Evolutionary conservation across 2,888 invertebrate species (phyloP).

Genomic region (Myopa tessellatipennis): DNA sequence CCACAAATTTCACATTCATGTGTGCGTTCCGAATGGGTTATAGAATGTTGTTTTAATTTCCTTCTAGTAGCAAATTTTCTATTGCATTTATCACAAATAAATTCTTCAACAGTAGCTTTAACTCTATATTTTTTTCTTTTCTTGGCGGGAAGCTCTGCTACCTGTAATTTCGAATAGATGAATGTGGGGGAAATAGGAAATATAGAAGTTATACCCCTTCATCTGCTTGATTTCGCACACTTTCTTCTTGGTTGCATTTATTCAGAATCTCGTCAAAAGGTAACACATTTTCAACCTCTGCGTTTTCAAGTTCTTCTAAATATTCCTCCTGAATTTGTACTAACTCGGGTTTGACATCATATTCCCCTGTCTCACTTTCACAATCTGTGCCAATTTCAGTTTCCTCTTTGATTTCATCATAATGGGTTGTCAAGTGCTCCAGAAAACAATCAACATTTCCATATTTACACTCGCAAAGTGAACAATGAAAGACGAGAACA

Average conservation of each 20-base stretch:
- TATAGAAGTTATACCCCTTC: no score
- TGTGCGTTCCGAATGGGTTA: slow-evolving; percentile 31
- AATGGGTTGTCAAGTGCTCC: slow-evolving; percentile 19
- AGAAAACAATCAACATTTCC: slow-evolving; percentile 3
- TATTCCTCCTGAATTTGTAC: not conserved
- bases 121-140: no score
- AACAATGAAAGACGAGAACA: slow-evolving; percentile 19
- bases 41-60: slow-evolving; percentile 36
- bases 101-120: no score
- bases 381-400: not conserved
- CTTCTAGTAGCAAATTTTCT: slow-evolving; percentile 30
- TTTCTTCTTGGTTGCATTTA: no score
- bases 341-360: not conserved
- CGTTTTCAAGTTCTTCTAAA: not conserved
- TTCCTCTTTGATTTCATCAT: not conserved
- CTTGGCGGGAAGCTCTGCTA: not conserved
- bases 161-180: not conserved
- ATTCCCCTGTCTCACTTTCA: not conserved
- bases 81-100: slow-evolving; percentile 63
- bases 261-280: no score
- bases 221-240: no score
- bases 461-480: slow-evolving; percentile 10
- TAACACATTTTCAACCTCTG: no score
- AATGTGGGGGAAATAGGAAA: not conserved
- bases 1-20: slow-evolving; percentile 7